Evolutionary conservation across 2,888 invertebrate species (phyloP), one percentile per base, ranked within the genome.

Genomic region (Anodontia alba): DNA sequence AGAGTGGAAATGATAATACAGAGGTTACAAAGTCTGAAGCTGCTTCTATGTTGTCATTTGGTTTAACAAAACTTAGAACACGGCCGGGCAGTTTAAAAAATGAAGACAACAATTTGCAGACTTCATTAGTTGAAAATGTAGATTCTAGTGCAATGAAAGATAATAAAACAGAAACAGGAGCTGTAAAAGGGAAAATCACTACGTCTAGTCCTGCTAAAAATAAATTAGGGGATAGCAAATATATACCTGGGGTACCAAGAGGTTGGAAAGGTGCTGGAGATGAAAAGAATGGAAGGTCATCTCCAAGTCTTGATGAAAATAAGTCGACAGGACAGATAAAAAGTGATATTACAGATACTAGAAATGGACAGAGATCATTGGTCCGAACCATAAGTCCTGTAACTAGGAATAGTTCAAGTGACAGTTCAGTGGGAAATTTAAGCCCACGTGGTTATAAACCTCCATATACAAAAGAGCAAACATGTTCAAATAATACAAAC

Each of bases 321-420:
- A 23, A 10, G 38, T 38, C 12, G 38, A 38, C 38, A 8, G 38
- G 38, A 38, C 10, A 54, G 17, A 33, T 62, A 26, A 31, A 62
- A 62, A 33, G 33, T 62, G 62, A 62, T 62, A 20, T 62, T 12
- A 62, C 20, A 31, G 20, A 33, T 15, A 5, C 33, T 12, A 62
- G 29, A 20, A 31, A 33, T 33, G 62, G 29, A 33, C 33, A 62
- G 8, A 62, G 31, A 10, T 20, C 62, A 17, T 82, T 82, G 17
- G 80, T 85, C 71, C 76, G 85, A 49, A 78, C 85, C n/a, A 80
- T 85, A 26, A 85, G 85, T 66, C 85, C 85, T 5, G 76, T 85
- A 29, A 74, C 38, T 43, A 38, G 76, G 26, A 68, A 66, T 8
- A 73, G 77, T 66, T 84, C 84, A 8, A 76, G 73, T 71, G 80